Evolutionary conservation across 2,888 invertebrate genomes (phyloP).

Genomic region (Hesperia comma): DNA sequence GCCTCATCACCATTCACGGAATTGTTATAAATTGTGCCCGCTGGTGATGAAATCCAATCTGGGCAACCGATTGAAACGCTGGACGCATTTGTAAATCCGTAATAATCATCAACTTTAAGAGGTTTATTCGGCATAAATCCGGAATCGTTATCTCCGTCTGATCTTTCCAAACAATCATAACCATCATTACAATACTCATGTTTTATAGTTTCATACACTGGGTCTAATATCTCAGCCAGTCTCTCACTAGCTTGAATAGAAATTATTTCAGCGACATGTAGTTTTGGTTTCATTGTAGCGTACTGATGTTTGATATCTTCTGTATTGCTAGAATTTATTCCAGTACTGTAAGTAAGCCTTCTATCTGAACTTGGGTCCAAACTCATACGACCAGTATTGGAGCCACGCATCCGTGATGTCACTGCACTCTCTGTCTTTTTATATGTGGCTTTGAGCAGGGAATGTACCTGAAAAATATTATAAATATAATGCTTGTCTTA

Average conservation of each 20-base stretch:
- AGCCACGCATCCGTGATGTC: constrained; percentile 64
- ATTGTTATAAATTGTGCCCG: constrained; percentile 64
- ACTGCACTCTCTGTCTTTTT: constrained; percentile 73
- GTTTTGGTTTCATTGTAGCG: constrained; percentile 58
- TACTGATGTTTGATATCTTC: constrained; percentile 58
- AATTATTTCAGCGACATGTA: constrained; percentile 77
- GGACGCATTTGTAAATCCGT: constrained; percentile 67
- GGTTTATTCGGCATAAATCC: constrained; percentile 56
- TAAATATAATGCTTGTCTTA: neutral
- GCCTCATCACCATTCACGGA: constrained; percentile 56
- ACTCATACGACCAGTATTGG: constrained; percentile 58
- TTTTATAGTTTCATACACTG: constrained; percentile 73
- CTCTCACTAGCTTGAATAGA: constrained; percentile 74
- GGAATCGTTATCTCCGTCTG: constrained; percentile 56
- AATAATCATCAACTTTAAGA: constrained; percentile 60
- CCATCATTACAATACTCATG: constrained; percentile 61
- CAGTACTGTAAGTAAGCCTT: constrained; percentile 71
- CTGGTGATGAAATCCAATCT: constrained; percentile 71
- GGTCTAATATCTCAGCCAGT: constrained; percentile 74
- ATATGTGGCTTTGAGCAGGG: constrained; percentile 72
- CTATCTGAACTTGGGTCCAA: constrained; percentile 57
- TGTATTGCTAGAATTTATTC: constrained; percentile 52
- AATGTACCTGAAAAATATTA: constrained; percentile 63
- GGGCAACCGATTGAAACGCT: constrained; percentile 69
- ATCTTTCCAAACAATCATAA: constrained; percentile 63